Base-by-base conservation (phyloP, 2,888 invertebrate species). In the Sinelater perroti region DNA sequence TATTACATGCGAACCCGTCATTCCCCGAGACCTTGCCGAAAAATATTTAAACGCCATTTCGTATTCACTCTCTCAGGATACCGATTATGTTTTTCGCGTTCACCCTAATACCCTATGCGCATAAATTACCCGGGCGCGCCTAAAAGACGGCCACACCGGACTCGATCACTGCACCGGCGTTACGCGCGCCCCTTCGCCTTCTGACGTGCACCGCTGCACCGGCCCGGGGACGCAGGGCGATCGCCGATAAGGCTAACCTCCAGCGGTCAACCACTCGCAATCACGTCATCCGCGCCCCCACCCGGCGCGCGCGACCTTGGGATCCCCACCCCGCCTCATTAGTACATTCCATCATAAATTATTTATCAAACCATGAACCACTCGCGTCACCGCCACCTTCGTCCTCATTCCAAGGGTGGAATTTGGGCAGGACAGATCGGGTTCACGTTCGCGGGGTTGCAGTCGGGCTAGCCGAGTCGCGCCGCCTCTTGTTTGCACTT, bases 291-390 rank as follows among this genome's bases (percentile, higher is more conserved):
- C 38, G 38, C 42, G 57, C 38, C 57, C 56, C 60, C 60, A 56
- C 54, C 45, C 33, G 50, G 60, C 70, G 69, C 70, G 70, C 70
- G 69, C 68, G 70, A 71, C 73, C 73, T 72, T 72, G 72, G 67
- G 61, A 56, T 45, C 69, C 65, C 67, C 67, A 64, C 68, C 58
- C 62, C 58, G 51, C 62, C 64, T 71, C 70, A 73, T 73, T 72
- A 72, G 70, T 72, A 72, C 70, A 63, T 64, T 69, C 69, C 63
- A 65, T 67, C 64, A 67, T 70, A 70, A 70, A 69, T 68, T 66
- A 70, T 70, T 70, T 71, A 72, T 71, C 69, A 70, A 63, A 64
- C 63, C 42, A 47, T 50, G 60, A 66, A 69, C 69, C 69, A 66
- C 62, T 66, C 65, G 67, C 66, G 67, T 67, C 66, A 60, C 42